Evolutionary conservation across 2,797 vertebrate genomes (phyloP), one percentile per base, ranked within the genome.

Genomic region (Margarornis squamiger): DNA sequence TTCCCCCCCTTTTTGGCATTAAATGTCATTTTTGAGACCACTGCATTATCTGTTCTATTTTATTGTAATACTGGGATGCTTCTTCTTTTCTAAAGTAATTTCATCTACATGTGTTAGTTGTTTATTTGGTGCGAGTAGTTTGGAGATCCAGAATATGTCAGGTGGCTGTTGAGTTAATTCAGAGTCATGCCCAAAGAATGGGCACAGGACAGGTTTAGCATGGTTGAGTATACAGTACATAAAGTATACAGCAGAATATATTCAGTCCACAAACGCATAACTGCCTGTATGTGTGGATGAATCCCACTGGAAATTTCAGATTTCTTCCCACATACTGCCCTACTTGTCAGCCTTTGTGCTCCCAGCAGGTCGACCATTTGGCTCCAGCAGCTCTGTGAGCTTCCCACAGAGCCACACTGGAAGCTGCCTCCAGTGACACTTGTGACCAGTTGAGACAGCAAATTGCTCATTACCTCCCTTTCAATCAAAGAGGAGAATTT

Each of bases 331-430:
- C 45, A 14, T 38, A 9, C 22, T 71, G 41, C 75, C 71, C 72
- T 76, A 3, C 51, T 76, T 29, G 43, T 78, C 68, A 90, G 55
- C 66, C 27, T 61, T 72, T 95, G 92, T 95, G 88, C 91, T 96
- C 77, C 36, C 95, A 91, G 94, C 95, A 91, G 82, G 90, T 32
- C 67, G 30, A 71, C 80, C 90, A 70, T 88, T 73, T 87, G 93
- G 86, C 85, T 91, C 66, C 16, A 27, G 4, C 45, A 83, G 77
- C 48, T 9, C 67, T n/a, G 62, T 66, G 83, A 7, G 83, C 93
- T 93, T 92, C 85, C 93, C 80, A 71, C 54, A 21, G 55, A 80
- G 86, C 80, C 85, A 65, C 55, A 67, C 76, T 39, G 77, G n/a
- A 49, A 58, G 6, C 67, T 92, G 55, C 80, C 72, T 70, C 68